Evolutionary conservation across 2,888 invertebrate species (phyloP), one percentile per base, ranked within the genome.

Genomic region (Meliscaeva auricollis): DNA sequence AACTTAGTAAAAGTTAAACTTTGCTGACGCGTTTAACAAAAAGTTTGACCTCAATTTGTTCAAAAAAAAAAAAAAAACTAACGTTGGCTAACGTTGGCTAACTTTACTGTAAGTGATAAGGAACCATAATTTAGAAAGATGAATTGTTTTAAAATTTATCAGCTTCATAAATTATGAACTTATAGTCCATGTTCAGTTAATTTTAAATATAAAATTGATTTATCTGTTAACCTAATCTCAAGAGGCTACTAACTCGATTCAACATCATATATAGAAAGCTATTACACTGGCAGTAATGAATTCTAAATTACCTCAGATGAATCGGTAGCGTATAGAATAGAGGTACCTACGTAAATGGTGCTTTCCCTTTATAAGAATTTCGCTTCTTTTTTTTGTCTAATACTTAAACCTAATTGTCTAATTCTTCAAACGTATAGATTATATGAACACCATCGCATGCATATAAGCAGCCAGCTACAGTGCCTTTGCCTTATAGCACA

Each of bases 271-370:
- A 50, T 44, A 62, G 66, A 66, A 66, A 66, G 66, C n/a, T 50
- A 35, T 13, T 11, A 38, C 38, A 38, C 38, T 26, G 26, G 26
- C 26, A 64, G 48, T 66, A 66, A 66, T 66, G 50, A 66, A 66
- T 66, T 66, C 50, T 32, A 66, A 66, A 66, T 66, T 66, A 66
- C 66, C 50, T 50, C 50, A 50, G 66, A 66, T 66, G 35, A 66
- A 66, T 50, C 35, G 66, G 50, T 66, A 44, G 44, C 26, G 17
- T 8, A 8, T 17, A 46, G 13, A 17, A 46, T 17, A 9, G 9
- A 9, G 9, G 13, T 17, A 17, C 46, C 17, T 17, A n/a, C n/a
- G n/a, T n/a, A 46, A 17, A 17, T 1, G 13, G 11, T 66, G 50
- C 66, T 66, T 66, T 66, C 66, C 66, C 66, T 66, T 66, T 20